Evolutionary conservation across 2,888 invertebrate genomes (phyloP), one percentile per base, ranked within the genome.

Genomic region (Drosophila barbarae): DNA sequence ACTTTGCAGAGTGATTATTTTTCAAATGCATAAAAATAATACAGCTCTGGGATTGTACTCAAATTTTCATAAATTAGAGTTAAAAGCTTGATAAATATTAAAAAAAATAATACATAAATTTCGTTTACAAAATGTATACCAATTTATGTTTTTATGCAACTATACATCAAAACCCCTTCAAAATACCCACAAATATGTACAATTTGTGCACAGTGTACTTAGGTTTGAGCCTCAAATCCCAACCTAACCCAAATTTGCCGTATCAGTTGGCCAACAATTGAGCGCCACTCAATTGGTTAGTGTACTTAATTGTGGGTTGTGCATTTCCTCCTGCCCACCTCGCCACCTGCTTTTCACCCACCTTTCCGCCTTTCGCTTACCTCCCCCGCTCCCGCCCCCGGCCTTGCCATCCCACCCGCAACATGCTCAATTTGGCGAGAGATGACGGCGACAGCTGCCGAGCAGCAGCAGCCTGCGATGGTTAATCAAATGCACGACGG

Each of bases 401-500:
- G 65, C 46, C 18, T 46, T 46, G 13, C 30, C 46, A 72, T 53
- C 23, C 23, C 23, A 23, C 23, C 47, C 38, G 42, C 72, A 69
- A 72, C 70, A 76, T 58, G 83, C 77, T 72, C 76, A 82, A 79
- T 83, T 83, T 76, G 72, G 51, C 68, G 41, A 59, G 66, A 52
- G 66, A 58, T 67, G 59, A 42, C 59, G 63, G 67, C 73, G 69
- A 73, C 77, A 83, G 80, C 81, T 81, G 77, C 58, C 58, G 52
- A 34, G 52, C 53, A 26, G 26, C 26, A 26, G 26, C 26, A 21
- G 46, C 18, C 53, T 44, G 63, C 69, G 49, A 76, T 58, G 70
- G 80, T 80, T 80, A 79, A 82, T 79, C 83, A 79, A 79, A 80
- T 74, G 74, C 53, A 57, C 74, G 52, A 41, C 49, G 77, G 52